These are phyloP conservation scores for Copidosoma floridanum DNA, from an alignment of 1,140 invertebrate species.

Conservation along the genomic window DNA sequence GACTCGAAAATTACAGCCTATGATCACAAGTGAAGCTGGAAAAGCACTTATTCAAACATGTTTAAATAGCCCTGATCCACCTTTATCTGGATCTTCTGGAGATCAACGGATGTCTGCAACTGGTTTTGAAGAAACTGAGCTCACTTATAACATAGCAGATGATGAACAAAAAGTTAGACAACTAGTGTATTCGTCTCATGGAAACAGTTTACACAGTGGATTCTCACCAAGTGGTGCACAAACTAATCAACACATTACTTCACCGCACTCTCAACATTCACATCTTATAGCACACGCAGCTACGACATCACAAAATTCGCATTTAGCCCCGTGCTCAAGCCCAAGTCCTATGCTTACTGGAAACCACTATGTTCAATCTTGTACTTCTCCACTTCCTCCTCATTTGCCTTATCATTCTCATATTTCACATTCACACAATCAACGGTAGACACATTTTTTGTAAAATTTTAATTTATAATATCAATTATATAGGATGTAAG, in stretches of 20 bases:
- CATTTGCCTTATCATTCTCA: conserved; percentile 61
- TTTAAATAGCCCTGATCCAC: conserved; percentile 94
- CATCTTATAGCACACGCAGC: conserved; percentile 62
- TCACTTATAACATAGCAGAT: conserved; percentile 93
- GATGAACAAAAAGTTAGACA: conserved; percentile 95
- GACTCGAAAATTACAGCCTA: conserved; percentile 96
- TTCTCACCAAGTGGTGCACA: conserved; percentile 53
- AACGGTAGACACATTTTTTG: conserved; percentile 62
- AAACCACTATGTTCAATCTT: conserved; percentile 61
- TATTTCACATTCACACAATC: conserved; percentile 67
- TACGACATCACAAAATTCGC: conserved; percentile 61
- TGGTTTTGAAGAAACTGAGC: conserved; percentile 97
- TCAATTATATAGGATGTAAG: conserved; percentile 17
- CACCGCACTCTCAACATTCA: conserved; percentile 61
- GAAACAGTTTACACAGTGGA: conserved; percentile 59
- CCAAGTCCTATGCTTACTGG: conserved; percentile 56
- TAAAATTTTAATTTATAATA: background rate
- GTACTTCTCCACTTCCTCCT: conserved; percentile 62
- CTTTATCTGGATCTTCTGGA: conserved; percentile 66
- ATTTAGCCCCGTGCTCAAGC: conserved; percentile 63
- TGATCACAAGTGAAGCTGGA: conserved; percentile 98
- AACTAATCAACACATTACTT: conserved; percentile 64
- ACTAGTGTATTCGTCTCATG: conserved; percentile 79
- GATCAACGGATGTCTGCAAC: conserved; percentile 98
- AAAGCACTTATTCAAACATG: conserved; percentile 98